These are phyloP conservation scores for Oscheius sp. DNA, from an alignment of 2,888 invertebrate genomes.

Conservation along the genomic window DNA sequence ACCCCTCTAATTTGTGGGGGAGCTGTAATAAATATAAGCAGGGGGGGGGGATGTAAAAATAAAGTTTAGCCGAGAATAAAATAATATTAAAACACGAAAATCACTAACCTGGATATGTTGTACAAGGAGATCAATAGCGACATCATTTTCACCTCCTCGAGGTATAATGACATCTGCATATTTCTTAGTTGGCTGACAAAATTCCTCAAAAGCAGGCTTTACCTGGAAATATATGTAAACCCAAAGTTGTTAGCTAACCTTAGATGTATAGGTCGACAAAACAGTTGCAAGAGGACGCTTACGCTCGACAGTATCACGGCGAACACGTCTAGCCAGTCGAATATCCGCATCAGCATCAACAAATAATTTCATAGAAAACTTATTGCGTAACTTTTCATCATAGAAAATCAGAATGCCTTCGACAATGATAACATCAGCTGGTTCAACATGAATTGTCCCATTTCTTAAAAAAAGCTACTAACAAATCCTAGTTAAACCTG, in stretches of 20 bases:
- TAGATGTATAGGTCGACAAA: slow-evolving; percentile 84
- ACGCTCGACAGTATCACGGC: slow-evolving; percentile 92
- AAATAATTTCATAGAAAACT: slow-evolving; percentile 98
- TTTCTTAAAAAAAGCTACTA: slow-evolving; percentile 31
- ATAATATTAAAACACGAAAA: background rate
- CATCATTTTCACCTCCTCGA: slow-evolving; percentile 92
- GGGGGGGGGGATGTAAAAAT: background rate
- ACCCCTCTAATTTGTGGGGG: too few relatives aligned
- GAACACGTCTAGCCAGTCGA: slow-evolving; percentile 90
- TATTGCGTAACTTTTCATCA: slow-evolving; percentile 88
- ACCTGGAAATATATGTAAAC: slow-evolving; percentile 74
- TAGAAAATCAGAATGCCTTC: slow-evolving; percentile 99
- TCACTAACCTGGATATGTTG: slow-evolving; percentile 85
- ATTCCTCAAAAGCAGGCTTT: slow-evolving; percentile 94
- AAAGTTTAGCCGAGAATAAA: background rate
- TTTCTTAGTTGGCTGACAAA: slow-evolving; percentile 88
- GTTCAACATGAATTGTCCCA: slow-evolving; percentile 35
- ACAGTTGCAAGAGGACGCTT: slow-evolving; percentile 93
- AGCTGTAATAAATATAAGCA: background rate
- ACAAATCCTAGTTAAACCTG: background rate
- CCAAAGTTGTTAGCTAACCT: slow-evolving; percentile 16
- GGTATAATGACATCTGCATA: slow-evolving; percentile 99
- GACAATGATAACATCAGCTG: slow-evolving; percentile 74
- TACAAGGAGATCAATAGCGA: slow-evolving; percentile 95
- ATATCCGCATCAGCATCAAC: slow-evolving; percentile 99